Percentiles rank a stretch among this genome's conserved stretches.
Evolutionary conservation across 2,113 vertebrate species (phyloP).

Genomic region (Leiothrix lutea): DNA sequence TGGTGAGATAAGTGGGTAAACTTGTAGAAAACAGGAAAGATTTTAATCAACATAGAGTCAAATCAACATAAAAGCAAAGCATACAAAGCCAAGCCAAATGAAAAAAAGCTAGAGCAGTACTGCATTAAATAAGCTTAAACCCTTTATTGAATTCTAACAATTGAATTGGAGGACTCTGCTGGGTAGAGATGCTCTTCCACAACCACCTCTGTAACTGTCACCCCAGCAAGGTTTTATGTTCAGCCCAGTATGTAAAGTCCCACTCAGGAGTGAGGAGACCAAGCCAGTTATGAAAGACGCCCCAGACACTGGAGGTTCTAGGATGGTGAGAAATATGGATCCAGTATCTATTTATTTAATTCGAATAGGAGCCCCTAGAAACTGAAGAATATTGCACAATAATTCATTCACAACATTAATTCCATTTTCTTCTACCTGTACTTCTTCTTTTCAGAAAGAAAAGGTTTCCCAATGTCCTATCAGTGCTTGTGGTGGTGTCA

Average conservation of each 20-base stretch:
- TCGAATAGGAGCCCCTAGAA: background rate
- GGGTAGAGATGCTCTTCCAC: background rate
- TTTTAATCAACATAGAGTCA: background rate
- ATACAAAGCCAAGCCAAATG: background rate
- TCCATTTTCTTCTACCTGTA: background rate
- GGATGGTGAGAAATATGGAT: background rate
- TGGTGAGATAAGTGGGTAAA: background rate
- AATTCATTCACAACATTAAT: background rate
- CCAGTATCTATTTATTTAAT: background rate
- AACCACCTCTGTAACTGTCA: background rate
- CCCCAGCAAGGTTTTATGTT: background rate
- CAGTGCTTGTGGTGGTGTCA: background rate
- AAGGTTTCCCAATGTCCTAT: background rate
- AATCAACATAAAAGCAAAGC: background rate
- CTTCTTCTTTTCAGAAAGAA: background rate
- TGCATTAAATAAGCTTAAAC: background rate
- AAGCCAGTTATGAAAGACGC: background rate
- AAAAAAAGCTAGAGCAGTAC: background rate
- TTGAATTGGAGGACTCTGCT: background rate
- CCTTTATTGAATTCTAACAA: background rate
- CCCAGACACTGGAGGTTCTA: background rate
- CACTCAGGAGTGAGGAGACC: background rate
- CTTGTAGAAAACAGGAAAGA: background rate
- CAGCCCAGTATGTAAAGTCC: background rate
- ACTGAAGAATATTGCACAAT: background rate